Evolutionary conservation across 2,113 vertebrate genomes (phyloP).

Genomic region (Craseonycteris thonglongyai): DNA sequence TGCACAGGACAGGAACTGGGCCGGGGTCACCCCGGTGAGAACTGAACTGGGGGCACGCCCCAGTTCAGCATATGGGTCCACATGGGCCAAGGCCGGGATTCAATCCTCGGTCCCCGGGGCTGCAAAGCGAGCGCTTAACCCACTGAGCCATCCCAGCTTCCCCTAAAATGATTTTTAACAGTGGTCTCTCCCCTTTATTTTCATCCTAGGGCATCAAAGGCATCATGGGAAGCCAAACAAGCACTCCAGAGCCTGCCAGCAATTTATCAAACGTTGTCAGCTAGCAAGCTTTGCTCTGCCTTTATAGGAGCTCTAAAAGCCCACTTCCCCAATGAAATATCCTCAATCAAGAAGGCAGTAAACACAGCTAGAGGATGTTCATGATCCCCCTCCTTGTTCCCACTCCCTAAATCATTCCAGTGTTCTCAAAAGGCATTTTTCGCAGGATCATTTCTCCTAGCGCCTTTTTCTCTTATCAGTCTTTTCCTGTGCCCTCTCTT

Average conservation of each 20-base stretch:
- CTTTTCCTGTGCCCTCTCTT: neutral
- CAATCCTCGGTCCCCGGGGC: too few species aligned
- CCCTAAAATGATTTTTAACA: neutral
- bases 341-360: neutral
- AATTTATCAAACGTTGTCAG: slow-evolving; percentile 63
- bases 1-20: too few species aligned
- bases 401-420: neutral
- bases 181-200: neutral
- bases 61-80: too few species aligned
- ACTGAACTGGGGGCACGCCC: too few species aligned
- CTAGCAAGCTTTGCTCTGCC: slow-evolving; percentile 38
- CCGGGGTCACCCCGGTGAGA: too few species aligned
- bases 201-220: slow-evolving; percentile 35
- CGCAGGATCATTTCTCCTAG: neutral
- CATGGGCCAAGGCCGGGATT: too few species aligned
- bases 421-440: neutral
- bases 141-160: too few species aligned
- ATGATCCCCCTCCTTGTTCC: neutral
- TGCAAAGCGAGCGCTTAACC: too few species aligned
- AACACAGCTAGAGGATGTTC: neutral
- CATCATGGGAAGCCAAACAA: slow-evolving; percentile 34
- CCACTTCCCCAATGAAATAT: neutral
- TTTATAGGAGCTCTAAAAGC: neutral
- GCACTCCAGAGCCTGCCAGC: slow-evolving; percentile 41
- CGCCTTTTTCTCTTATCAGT: neutral